Percentiles rank a stretch among this genome's conserved stretches.
Conservation (phyloP, 2,888 invertebrate species). For the Eilema sororculum region DNA sequence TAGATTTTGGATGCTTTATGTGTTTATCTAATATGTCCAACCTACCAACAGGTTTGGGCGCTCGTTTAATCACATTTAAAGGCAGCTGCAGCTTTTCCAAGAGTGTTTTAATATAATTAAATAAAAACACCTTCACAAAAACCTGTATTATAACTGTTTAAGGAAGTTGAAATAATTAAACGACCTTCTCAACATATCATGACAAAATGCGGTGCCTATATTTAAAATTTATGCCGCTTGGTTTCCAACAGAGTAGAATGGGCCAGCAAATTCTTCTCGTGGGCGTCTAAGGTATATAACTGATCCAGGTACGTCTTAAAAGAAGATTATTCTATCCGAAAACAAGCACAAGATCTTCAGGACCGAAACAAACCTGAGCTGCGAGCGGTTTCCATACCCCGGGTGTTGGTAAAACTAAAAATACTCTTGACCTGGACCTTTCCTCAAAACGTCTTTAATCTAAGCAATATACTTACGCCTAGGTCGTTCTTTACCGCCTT, state of each 20-base stretch:
- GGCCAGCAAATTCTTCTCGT: neutral
- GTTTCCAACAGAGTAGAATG: neutral
- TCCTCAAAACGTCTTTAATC: neutral
- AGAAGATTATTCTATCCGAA: neutral
- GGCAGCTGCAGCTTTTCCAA: neutral
- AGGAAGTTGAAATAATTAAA: conserved; percentile 10
- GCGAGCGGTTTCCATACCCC: neutral
- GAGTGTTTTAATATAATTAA: neutral
- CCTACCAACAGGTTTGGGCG: neutral
- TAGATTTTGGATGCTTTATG: too few relatives aligned
- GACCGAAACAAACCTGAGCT: too few relatives aligned
- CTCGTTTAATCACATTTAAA: neutral
- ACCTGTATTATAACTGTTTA: neutral
- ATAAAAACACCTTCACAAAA: neutral
- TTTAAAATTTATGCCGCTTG: neutral
- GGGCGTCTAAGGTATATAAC: neutral
- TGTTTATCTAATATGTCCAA: neutral
- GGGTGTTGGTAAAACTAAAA: neutral
- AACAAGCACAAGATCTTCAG: neutral
- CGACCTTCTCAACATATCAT: conserved; percentile 9
- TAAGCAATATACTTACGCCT: neutral
- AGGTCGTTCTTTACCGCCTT: neutral
- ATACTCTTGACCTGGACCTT: too few relatives aligned
- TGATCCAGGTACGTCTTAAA: neutral
- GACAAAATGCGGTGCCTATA: neutral